Conservation (phyloP, 2,888 invertebrate species). For the Parnassius orleans region DNA sequence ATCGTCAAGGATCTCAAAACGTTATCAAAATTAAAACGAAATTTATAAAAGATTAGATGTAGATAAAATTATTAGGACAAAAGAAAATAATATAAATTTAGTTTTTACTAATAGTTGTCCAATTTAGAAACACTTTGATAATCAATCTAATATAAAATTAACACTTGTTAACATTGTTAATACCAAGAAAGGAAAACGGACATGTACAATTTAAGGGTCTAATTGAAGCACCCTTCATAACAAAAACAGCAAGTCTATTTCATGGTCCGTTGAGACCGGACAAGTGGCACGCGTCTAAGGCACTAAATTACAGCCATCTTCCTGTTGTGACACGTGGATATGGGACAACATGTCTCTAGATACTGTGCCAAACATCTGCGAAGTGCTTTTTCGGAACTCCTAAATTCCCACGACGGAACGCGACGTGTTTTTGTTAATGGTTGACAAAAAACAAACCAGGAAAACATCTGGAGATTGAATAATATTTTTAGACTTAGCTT, state of each 20-base stretch:
- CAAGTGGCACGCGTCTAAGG: slow-evolving; percentile 67
- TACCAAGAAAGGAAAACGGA: slow-evolving; percentile 3
- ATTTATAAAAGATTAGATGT: no score
- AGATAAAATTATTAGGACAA: no score
- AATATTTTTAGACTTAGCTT: slow-evolving; percentile 60
- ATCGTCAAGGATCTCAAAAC: no score
- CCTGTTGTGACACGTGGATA: slow-evolving; percentile 70
- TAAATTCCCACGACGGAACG: slow-evolving; percentile 70
- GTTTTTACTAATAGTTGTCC: no score
- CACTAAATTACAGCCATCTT: slow-evolving; percentile 52
- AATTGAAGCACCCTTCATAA: slow-evolving; percentile 33
- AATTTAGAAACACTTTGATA: no score
- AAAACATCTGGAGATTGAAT: slow-evolving; percentile 67
- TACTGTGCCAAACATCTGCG: slow-evolving; percentile 65
- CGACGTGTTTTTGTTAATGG: slow-evolving; percentile 53
- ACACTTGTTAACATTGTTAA: slow-evolving; percentile 17
- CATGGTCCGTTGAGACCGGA: slow-evolving; percentile 56
- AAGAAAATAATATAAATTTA: no score
- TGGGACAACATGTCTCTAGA: slow-evolving; percentile 32
- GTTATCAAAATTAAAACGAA: no score
- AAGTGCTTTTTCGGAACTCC: slow-evolving; percentile 44
- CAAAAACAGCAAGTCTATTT: slow-evolving; percentile 60
- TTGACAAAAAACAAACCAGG: slow-evolving; percentile 57
- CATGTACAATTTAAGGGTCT: slow-evolving; percentile 32
- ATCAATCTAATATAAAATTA: not conserved